Evolutionary conservation across 1,140 invertebrate genomes (phyloP).

Genomic region (Ditylenchus dipsaci): DNA sequence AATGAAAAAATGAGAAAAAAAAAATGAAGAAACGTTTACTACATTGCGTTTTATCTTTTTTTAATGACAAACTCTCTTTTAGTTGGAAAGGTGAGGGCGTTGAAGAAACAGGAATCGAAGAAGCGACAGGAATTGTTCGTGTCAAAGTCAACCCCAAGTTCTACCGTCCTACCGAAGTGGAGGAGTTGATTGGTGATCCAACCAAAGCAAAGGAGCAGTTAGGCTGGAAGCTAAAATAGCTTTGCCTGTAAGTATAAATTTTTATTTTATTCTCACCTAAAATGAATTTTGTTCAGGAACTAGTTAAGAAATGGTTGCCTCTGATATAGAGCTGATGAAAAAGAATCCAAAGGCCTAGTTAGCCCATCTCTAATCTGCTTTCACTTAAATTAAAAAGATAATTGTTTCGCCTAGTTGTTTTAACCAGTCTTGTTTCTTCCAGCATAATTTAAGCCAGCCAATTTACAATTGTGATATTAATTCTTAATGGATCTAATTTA

Average conservation of each 20-base stretch:
- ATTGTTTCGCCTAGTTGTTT: not conserved
- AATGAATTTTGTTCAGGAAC: too few species aligned
- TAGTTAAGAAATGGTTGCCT: constrained; percentile 92
- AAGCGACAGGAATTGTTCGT: constrained; percentile 72
- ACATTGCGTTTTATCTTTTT: constrained; percentile 1
- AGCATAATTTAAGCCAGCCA: too few species aligned
- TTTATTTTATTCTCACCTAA: constrained; percentile 8
- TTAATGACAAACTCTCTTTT: constrained; percentile 16
- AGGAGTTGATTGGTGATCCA: constrained; percentile 81
- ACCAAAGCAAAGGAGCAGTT: constrained; percentile 79
- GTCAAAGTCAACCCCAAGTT: constrained; percentile 87
- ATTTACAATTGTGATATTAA: too few species aligned
- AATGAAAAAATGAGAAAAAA: too few species aligned
- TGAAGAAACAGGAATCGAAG: constrained; percentile 80
- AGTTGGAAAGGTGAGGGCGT: constrained; percentile 81
- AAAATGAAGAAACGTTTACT: not conserved
- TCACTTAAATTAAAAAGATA: not conserved
- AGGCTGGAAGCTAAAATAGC: constrained; percentile 68
- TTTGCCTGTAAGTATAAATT: constrained; percentile 1
- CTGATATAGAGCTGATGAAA: constrained; percentile 85
- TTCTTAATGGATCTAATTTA: too few species aligned
- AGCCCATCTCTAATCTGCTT: not conserved
- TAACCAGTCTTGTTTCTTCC: too few species aligned
- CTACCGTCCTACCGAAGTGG: constrained; percentile 96
- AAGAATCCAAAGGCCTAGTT: constrained; percentile 68